Evolutionary conservation across 2,113 vertebrate genomes (phyloP), one percentile per base, ranked within the genome.

Genomic region (Psilopsiagon aurifrons): DNA sequence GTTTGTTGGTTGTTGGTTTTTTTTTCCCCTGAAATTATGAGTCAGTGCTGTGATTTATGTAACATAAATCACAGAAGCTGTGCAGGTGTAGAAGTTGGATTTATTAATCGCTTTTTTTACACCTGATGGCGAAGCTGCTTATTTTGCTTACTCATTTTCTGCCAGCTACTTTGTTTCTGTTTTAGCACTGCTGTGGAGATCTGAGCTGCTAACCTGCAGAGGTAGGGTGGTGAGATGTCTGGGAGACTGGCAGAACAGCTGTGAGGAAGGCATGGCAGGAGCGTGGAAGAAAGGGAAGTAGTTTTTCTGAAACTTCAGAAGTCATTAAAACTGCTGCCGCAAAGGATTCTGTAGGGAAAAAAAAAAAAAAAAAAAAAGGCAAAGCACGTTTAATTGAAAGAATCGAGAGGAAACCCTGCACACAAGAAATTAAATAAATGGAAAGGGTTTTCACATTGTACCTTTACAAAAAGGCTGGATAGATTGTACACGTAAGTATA

Each of bases 141-240:
- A 19, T 82, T 94, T 60, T 89, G 47, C 52, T 90, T 60, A 37
- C 46, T 19, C 2, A 1, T 88, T 94, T 92, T 88, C 59, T 90
- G 43, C 71, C 70, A 89, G n/a, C 63, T 83, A 28, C 70, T 96
- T 83, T 81, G 59, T 83, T 90, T 93, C 25, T 86, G 57, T 93
- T 68, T 59, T 46, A 96, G 75, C 54, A 63, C n/a, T 2, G 15
- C 64, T 78, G 15, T 51, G 41, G 74, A 80, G 52, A 68, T 85
- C 23, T 25, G n/a, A 77, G 17, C 52, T 78, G 68, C 83, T 67
- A 20, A 83, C 29, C 35, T 90, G 70, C 54, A 85, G 54, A 77
- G 46, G 51, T 39, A 41, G 52, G 49, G 54, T 83, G 73, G 28
- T 83, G 46, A 70, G 88, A 51, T 80, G 90, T 73, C 76, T 10